A percentile compares a stretch with the other conserved stretches of the same genome.
Conservation (phyloP, 2,113 vertebrate genomes). For the Vulpes vulpes region DNA sequence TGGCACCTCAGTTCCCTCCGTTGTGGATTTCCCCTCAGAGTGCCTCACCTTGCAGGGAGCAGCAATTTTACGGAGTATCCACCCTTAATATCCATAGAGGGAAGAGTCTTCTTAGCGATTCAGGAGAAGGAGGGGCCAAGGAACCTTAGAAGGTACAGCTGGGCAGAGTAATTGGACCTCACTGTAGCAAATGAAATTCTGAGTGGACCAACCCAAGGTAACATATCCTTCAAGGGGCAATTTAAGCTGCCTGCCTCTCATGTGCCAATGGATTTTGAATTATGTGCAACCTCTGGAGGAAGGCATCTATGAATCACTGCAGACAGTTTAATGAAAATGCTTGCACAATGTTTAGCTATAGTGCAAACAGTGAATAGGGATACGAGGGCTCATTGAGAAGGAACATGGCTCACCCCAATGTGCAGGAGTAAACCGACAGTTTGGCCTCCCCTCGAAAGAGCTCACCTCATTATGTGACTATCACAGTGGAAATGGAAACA, state of each 20-base stretch:
- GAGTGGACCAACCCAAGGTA: not conserved
- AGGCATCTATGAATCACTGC: constrained; percentile 22
- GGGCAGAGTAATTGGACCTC: not conserved
- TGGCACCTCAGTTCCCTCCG: not conserved
- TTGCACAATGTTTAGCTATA: not conserved
- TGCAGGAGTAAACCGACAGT: too few species aligned
- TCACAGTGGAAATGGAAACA: not conserved
- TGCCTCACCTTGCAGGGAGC: not conserved
- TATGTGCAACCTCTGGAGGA: not conserved
- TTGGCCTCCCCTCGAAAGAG: not conserved
- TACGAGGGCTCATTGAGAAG: not conserved
- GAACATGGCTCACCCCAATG: not conserved
- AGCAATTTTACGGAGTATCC: not conserved
- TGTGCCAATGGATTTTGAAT: not conserved
- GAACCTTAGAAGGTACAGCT: not conserved
- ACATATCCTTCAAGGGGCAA: not conserved
- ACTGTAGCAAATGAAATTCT: not conserved
- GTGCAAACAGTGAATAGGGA: not conserved
- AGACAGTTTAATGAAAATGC: constrained; percentile 39
- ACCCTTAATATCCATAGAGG: not conserved
- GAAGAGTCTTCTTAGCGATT: not conserved
- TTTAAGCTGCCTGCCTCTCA: not conserved
- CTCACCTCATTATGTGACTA: not conserved
- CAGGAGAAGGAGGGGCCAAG: not conserved
- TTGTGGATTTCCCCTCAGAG: not conserved